Base-by-base conservation (phyloP, 35 echinoderm and acorn worm genomes). In the Nesometra sesokonis region DNA sequence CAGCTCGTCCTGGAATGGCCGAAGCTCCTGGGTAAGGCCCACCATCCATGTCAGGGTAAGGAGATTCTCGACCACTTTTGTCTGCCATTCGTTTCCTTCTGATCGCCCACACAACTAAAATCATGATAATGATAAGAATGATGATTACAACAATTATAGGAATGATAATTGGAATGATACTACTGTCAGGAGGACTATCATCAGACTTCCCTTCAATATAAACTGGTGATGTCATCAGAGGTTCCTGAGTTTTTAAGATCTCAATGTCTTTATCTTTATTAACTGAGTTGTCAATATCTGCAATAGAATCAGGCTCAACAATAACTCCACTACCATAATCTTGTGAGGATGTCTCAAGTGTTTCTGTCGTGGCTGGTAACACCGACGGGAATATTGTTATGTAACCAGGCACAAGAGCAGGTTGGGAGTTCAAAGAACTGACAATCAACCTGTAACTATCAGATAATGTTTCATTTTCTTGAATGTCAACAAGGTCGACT, bases 101-200 rank as follows among this genome's bases (percentile, higher is more conserved):
- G 67, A 39, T 88, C 13, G 84, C 89, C 1, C 90, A 38, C 7
- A 93, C 36, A 78, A 97, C 40, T 40, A 97, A 19, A 17, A 97
- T 5, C 5, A 93, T 78, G 40, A 93, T 77, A 33, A 97, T 36
- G 43, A 91, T 78, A 34, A 97, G 81, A 38, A 97, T 29, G 5
- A 93, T 38, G 32, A 93, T 80, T 29, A 93, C 34, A n/a, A 91
- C 76, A 36, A 91, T 86, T n/a, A 97, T 52, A n/a, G 89, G 78
- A 76, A 93, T 86, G 27, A 88, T 80, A 31, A 97, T 83, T 35
- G 86, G 76, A 78, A 80, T 85, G 32, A 86, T 36, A 77, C 47
- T 82, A 15, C 36, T 80, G 5, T 91, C 89, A 5, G 88, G 34
- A 34, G 93, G 90, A 23, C 77, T 83, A 19, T 76, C 39, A 23